Conservation (phyloP, 2,113 vertebrate genomes). For the Scatophagus argus region DNA sequence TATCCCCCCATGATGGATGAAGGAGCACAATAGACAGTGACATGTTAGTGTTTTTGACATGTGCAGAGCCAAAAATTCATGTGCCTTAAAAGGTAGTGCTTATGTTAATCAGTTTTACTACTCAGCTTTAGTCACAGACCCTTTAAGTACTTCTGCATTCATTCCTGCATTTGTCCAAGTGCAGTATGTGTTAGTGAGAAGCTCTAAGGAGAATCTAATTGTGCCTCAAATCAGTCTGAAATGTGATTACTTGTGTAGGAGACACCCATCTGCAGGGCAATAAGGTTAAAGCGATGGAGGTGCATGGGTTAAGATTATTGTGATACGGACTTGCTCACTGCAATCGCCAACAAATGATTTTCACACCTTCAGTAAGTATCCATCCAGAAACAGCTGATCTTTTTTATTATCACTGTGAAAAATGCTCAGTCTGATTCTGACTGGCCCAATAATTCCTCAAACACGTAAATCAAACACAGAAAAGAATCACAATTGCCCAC, state of each 20-base stretch:
- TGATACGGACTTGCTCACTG: not conserved
- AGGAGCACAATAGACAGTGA: not conserved
- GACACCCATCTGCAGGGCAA: slow-evolving; percentile 49
- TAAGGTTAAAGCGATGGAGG: slow-evolving; percentile 47
- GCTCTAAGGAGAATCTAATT: slow-evolving; percentile 54
- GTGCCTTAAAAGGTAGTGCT: not conserved
- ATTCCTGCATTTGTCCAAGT: not conserved
- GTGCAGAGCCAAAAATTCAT: not conserved
- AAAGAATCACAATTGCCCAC: not conserved
- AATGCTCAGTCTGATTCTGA: not conserved
- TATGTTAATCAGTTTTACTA: not conserved
- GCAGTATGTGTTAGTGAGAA: slow-evolving; percentile 25
- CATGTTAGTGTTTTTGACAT: slow-evolving; percentile 2
- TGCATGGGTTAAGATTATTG: slow-evolving; percentile 13
- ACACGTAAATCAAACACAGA: not conserved
- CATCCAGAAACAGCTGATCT: not conserved
- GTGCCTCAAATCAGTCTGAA: slow-evolving; percentile 46
- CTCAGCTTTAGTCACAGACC: not conserved
- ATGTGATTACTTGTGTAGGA: slow-evolving; percentile 59
- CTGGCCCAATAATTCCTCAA: not conserved
- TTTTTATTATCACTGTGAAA: not conserved
- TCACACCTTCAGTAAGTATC: not conserved
- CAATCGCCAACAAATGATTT: not conserved
- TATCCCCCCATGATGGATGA: slow-evolving; percentile 14
- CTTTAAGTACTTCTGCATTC: not conserved